Percentiles rank a stretch among this genome's conserved stretches.
Evolutionary conservation across 2,113 vertebrate species (phyloP).

Genomic region (Prochilodus magdalenae): DNA sequence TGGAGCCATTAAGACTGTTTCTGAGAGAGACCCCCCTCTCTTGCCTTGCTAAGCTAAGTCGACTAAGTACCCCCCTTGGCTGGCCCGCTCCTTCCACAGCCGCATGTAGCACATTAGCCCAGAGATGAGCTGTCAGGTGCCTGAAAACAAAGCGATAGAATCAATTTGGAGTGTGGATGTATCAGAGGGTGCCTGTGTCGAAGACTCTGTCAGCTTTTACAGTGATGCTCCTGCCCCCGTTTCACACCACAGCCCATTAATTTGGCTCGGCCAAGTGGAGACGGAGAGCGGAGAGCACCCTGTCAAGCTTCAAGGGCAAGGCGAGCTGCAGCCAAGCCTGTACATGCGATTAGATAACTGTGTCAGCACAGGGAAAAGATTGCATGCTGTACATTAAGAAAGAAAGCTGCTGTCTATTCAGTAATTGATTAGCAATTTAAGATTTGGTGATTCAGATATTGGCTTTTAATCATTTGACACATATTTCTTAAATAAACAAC

Average conservation of each 20-base stretch:
- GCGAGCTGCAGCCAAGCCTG: conserved; percentile 29
- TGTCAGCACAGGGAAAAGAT: conserved; percentile 7
- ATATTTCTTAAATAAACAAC: no score
- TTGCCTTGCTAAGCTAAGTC: not conserved
- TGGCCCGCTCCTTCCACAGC: conserved; percentile 29
- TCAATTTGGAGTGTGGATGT: conserved; percentile 59
- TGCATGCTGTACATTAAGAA: conserved; percentile 8
- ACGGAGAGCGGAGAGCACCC: not conserved
- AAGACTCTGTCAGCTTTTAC: conserved; percentile 42
- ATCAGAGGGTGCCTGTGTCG: conserved; percentile 33
- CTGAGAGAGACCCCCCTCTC: conserved; percentile 40
- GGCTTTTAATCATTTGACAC: no score
- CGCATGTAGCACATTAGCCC: conserved; percentile 54
- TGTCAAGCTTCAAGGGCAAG: conserved; percentile 43
- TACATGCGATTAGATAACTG: conserved; percentile 36
- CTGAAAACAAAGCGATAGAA: conserved; percentile 59
- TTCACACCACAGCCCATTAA: conserved; percentile 45
- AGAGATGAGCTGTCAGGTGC: conserved; percentile 57
- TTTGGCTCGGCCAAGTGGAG: conserved; percentile 48
- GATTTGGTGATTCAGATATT: not conserved
- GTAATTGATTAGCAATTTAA: not conserved
- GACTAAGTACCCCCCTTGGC: conserved; percentile 18
- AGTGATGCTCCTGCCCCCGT: conserved; percentile 20
- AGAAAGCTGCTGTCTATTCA: not conserved
- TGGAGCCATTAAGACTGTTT: conserved; percentile 41